Percentiles rank a stretch among this genome's conserved stretches.
phyloP scores from a whole-genome alignment of 1,140 invertebrate genomes.

The Drosophila prosaltans region DNA sequence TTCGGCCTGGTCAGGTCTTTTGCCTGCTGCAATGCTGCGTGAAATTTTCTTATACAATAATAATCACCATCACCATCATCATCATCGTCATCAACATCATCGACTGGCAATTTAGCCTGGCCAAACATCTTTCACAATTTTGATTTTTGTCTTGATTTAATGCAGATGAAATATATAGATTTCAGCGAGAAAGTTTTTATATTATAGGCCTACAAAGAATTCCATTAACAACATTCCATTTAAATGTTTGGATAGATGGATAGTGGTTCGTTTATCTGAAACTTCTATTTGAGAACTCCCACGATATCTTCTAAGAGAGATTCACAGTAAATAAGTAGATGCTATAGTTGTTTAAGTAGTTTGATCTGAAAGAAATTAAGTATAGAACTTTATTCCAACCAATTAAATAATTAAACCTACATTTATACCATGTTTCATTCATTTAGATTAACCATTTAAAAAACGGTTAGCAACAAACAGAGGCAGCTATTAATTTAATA shows the following conservation, averaged over 20 bases:
- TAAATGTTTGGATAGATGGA: not conserved
- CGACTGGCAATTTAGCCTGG: slow-evolving; percentile 22
- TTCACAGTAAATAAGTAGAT: no score
- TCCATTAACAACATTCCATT: slow-evolving; percentile 13
- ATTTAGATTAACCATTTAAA: no score
- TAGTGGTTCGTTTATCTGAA: no score
- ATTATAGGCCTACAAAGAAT: slow-evolving; percentile 63
- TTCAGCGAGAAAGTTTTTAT: slow-evolving; percentile 73
- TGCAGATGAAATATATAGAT: slow-evolving; percentile 74
- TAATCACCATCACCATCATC: slow-evolving; percentile 16
- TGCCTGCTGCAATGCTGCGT: slow-evolving; percentile 44
- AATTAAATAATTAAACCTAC: no score
- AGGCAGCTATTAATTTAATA: no score
- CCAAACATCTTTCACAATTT: slow-evolving; percentile 48
- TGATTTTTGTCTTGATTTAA: slow-evolving; percentile 25
- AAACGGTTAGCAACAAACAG: no score
- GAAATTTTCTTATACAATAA: slow-evolving; percentile 66
- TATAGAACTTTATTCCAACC: no score
- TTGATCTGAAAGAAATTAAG: no score
- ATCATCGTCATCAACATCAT: not conserved
- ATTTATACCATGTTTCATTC: no score
- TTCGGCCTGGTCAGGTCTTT: slow-evolving; percentile 2
- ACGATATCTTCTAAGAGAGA: no score
- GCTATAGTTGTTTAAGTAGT: no score
- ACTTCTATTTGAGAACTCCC: no score